Evolutionary conservation across 2,797 vertebrate species (phyloP), one percentile per base, ranked within the genome.

Genomic region (Ispidina picta): DNA sequence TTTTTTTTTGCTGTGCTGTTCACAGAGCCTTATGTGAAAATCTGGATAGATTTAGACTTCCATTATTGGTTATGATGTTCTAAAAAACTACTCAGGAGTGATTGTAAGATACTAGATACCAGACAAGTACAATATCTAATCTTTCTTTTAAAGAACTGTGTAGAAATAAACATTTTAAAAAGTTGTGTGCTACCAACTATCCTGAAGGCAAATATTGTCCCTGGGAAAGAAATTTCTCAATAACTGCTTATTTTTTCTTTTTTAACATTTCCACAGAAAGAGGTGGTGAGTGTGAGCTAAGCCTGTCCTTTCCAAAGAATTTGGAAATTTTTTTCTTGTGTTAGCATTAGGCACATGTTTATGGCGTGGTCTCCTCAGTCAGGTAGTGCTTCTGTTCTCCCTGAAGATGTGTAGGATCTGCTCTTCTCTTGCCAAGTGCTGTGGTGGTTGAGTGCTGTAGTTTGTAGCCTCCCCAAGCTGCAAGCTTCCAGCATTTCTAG

Each of bases 201-300:
- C 37, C 43, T 96, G 73, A 80, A 76, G 59, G 75, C 21, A 86
- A 75, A 71, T 76, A 66, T 33, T 90, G 33, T 68, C 85, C n/a
- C n/a, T 83, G 75, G 29, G 44, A 73, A 87, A 89, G 60, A 66
- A 66, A 78, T 46, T 84, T 75, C 54, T 78, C 93, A 92, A 92
- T 92, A 76, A 91, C 76, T 81, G 39, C 74, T 91, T 64, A 48
- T 96, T 97, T 95, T 51, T 77, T 96, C 94, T 84, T 94, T 69
- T 89, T 69, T 51, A 93, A 63, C 87, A 92, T 91, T 85, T 97
- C 72, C 62, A 79, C 94, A 98, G 98, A 97, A 89, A 68, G 70
- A 97, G 92, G 94, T 97, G 98, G 98, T 98, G 97, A 98, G 98
- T 98, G 93, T 97, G 82, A 89, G 68, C 68, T 94, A 84, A 86